Percentiles rank a stretch among this genome's conserved stretches.
phyloP scores from a whole-genome alignment of 2,113 vertebrate genomes.

The Labeo catla region DNA sequence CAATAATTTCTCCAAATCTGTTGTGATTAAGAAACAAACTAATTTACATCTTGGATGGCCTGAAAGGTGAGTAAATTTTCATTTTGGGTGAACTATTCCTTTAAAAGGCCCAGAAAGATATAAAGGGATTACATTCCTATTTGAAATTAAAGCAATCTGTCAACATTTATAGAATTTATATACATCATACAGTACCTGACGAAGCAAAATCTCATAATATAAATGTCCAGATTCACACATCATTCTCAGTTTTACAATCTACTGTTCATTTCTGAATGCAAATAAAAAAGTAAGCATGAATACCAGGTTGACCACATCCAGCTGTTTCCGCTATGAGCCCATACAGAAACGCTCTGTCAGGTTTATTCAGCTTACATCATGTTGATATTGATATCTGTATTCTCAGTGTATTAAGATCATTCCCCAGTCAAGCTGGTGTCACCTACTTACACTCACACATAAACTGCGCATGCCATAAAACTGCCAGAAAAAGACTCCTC shows the following conservation, averaged over 20 bases:
- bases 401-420: slow-evolving; percentile 43
- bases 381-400: neutral
- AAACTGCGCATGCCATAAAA: slow-evolving; percentile 7
- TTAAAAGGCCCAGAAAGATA: neutral
- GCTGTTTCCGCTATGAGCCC: neutral
- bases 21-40: neutral
- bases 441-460: slow-evolving; percentile 43
- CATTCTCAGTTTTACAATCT: neutral
- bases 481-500: neutral
- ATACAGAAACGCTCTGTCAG: neutral
- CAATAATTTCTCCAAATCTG: neutral
- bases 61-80: no score
- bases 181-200: neutral
- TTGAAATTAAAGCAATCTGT: slow-evolving; percentile 8
- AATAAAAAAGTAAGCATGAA: neutral
- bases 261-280: no score
- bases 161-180: neutral
- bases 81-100: neutral
- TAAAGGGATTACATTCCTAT: slow-evolving; percentile 22
- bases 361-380: neutral
- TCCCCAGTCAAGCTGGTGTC: slow-evolving; percentile 46
- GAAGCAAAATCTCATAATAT: neutral
- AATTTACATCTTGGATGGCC: neutral
- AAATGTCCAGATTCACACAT: no score
- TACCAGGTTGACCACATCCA: neutral